Base-by-base conservation (phyloP, 2,797 vertebrate species). In the Melanotaenia boesemani region DNA sequence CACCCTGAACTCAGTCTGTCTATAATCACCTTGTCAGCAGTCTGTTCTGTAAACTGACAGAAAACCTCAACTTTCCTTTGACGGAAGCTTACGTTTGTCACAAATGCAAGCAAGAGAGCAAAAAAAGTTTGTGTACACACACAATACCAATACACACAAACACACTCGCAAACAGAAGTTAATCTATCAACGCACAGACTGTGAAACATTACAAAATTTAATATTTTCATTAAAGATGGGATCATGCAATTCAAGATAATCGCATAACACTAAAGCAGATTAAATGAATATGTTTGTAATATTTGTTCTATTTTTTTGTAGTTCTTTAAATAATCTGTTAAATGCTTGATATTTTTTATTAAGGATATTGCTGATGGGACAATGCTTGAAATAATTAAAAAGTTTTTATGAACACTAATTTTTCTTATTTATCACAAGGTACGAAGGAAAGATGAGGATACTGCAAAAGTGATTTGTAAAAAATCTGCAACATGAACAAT, bases 51-150 rank as follows among this genome's bases (percentile, higher is more conserved):
- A 91, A 92, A 92, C 72, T 60, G 77, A 90, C 83, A 82, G 70
- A 89, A 86, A 92, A 62, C 77, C 89, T 90, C 83, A 92, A 83
- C 80, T 88, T 92, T 92, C 91, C 91, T 90, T 58, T 82, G 84
- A 86, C 83, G 89, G 88, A 93, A 92, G 86, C 77, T 85, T 67
- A 88, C 76, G 62, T 88, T 81, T 82, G 70, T 71, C 72, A 82
- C 63, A 78, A 24, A 79, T 12, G 75, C 62, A 75, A 68, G 73
- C 66, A 83, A 69, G 15, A 76, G 54, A 63, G 62, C 78, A 86
- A 70, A 79, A 72, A 84, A 75, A 76, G 30, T 67, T 63, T 83
- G 73, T 80, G 37, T 59, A 79, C 11, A 80, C 66, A 81, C 32
- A 54, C 24, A 41, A 75, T 58, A 82, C 20, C 24, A 58, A 52